Evolutionary conservation across 2,113 vertebrate species (phyloP), one percentile per base, ranked within the genome.

Genomic region (Emydura subglobosa): DNA sequence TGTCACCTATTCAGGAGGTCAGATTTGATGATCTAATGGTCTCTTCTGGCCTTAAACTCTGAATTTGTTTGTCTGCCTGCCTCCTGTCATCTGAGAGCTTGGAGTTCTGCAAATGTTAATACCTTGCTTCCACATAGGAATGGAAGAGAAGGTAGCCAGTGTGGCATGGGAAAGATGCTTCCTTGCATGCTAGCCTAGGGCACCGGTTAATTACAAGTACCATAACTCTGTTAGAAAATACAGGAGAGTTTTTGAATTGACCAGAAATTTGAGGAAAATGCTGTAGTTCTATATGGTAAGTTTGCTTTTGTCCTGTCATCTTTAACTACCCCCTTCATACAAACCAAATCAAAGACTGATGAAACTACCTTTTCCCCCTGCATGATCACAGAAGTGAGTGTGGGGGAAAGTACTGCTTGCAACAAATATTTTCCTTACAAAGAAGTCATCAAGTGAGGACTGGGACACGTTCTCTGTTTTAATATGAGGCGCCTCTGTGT

Each of bases 311-410:
- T 42, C 89, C 76, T 94, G 83, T 96, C 96, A 91, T 95, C 83
- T 96, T 95, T 96, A 92, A 92, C 91, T 82, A 34, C 78, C 80
- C n/a, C 61, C 93, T 95, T 92, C 91, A 96, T 94, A 91, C 88
- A 94, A 14, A 68, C 88, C 86, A 95, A 92, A 93, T 95, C 86
- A 93, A 93, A 96, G 89, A 1, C 0, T 86, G 87, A 49, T 92
- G 22, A 96, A 97, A 95, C 78, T 44, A 88, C 79, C 86, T 94
- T 95, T 54, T 79, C 90, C 51, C 94, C 88, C 82, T 94, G 24
- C 79, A 85, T 94, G 90, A 95, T 96, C 88, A 93, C 96, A 95
- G 95, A 89, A 83, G 72, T 61, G 17, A 53, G 57, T 87, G 90
- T 68, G 59, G 59, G 87, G 55, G 53, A 50, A 61, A 86, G 57